Conservation (phyloP, 1,140 invertebrate species). For the Brachionus rotundiformis region DNA sequence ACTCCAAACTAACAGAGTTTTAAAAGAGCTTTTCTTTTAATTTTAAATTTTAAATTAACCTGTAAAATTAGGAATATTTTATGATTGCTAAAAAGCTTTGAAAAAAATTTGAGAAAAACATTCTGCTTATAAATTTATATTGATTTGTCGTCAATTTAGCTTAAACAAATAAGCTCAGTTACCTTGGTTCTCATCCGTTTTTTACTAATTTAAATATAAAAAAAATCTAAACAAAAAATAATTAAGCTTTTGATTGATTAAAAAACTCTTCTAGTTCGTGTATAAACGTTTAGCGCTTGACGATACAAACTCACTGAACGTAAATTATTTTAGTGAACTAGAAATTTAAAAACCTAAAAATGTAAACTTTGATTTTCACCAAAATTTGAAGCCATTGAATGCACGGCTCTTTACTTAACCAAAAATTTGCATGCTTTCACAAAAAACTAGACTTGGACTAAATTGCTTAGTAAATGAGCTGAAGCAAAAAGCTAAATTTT, state of each 20-base stretch:
- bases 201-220: neutral
- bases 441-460: neutral
- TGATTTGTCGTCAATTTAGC: neutral
- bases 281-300: neutral
- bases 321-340: too few species aligned
- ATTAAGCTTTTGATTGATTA: neutral
- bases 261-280: neutral
- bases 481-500: neutral
- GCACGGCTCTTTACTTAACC: neutral
- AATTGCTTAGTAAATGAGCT: neutral
- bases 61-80: neutral
- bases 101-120: neutral
- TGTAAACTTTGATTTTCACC: neutral
- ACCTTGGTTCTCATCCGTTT: neutral
- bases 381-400: neutral
- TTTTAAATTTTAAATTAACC: neutral
- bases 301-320: too few species aligned
- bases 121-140: neutral
- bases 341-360: too few species aligned
- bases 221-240: neutral
- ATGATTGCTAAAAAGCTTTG: neutral
- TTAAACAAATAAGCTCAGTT: slow-evolving; percentile 15
- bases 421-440: neutral
- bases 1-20: neutral
- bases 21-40: neutral